These are phyloP conservation scores for Halisarca cf. caerulea DNA, from an alignment of 37 sponge, comb jelly and placozoan species.

Conservation along the genomic window DNA sequence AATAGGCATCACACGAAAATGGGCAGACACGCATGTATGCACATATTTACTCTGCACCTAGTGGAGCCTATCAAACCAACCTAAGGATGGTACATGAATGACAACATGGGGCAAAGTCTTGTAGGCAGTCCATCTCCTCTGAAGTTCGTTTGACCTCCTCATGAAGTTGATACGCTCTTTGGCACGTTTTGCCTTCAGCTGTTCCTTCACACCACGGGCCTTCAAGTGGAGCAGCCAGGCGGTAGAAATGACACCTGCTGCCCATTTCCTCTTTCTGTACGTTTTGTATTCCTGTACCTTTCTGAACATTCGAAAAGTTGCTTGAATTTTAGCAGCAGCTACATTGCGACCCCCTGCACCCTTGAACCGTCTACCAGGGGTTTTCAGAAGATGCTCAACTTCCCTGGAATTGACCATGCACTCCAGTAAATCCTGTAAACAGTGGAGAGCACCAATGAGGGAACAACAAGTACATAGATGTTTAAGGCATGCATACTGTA, in stretches of 20 bases:
- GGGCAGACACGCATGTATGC: not conserved
- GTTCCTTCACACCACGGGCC: slow-evolving; percentile 28
- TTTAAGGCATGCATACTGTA: too few species aligned
- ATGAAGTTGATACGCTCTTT: slow-evolving; percentile 17
- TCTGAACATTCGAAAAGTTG: slow-evolving; percentile 80
- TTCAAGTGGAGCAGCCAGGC: slow-evolving; percentile 79
- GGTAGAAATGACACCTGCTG: slow-evolving; percentile 78
- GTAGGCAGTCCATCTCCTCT: slow-evolving; percentile 54
- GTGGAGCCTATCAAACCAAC: too few species aligned
- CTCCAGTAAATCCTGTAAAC: slow-evolving; percentile 14
- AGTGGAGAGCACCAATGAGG: not conserved
- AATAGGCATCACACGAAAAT: too few species aligned
- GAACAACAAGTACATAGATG: not conserved
- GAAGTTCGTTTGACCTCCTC: not conserved
- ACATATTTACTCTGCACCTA: not conserved
- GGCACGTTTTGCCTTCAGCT: slow-evolving; percentile 55
- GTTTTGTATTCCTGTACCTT: slow-evolving; percentile 57
- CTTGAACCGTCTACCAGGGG: slow-evolving; percentile 73
- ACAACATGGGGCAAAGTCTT: slow-evolving; percentile 48
- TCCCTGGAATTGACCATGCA: slow-evolving; percentile 42
- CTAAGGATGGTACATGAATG: slow-evolving; percentile 85
- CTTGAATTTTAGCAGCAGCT: slow-evolving; percentile 78
- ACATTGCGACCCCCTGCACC: slow-evolving; percentile 56
- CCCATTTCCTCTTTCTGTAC: slow-evolving; percentile 69
- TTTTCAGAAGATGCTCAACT: slow-evolving; percentile 20